Percentiles rank a stretch among this genome's conserved stretches.
phyloP scores from a whole-genome alignment of 53 echinoderm and acorn worm genomes.

The Echinarachnius parma region DNA sequence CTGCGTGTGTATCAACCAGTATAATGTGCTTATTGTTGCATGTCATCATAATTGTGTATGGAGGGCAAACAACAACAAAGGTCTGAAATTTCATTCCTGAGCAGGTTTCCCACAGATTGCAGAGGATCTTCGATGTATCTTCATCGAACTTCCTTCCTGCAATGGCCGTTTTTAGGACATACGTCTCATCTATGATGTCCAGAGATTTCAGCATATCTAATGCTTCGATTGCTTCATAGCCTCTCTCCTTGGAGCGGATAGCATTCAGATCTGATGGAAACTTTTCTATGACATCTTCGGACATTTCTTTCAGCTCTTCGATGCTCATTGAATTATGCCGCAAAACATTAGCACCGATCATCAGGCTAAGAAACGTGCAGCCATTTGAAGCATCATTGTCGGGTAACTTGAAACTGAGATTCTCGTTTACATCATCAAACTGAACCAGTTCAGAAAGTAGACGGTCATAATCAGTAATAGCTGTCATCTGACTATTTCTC shows the following conservation, averaged over 20 bases:
- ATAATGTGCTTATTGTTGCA: not conserved
- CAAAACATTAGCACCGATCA: not conserved
- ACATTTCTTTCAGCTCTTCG: not conserved
- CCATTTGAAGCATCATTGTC: constrained; percentile 21
- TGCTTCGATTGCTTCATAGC: not conserved
- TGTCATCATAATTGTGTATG: not conserved
- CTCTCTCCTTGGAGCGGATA: constrained; percentile 1
- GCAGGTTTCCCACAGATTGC: constrained; percentile 2
- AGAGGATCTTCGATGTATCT: not conserved
- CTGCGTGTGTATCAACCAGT: not conserved
- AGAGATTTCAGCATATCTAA: not conserved
- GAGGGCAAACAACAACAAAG: not conserved
- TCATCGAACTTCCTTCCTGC: constrained; percentile 4
- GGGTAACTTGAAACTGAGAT: constrained; percentile 4
- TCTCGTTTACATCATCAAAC: not conserved
- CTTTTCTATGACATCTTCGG: constrained; percentile 8
- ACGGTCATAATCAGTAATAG: constrained; percentile 4
- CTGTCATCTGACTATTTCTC: constrained; percentile 19
- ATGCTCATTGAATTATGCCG: not conserved
- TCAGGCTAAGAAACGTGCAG: constrained; percentile 9
- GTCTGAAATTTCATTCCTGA: not conserved
- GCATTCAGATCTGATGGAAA: constrained; percentile 11
- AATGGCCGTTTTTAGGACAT: not conserved
- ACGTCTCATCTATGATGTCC: not conserved
- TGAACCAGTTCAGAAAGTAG: not conserved